Evolutionary conservation across 1,140 invertebrate genomes (phyloP).

Genomic region (Solenopsis invicta): DNA sequence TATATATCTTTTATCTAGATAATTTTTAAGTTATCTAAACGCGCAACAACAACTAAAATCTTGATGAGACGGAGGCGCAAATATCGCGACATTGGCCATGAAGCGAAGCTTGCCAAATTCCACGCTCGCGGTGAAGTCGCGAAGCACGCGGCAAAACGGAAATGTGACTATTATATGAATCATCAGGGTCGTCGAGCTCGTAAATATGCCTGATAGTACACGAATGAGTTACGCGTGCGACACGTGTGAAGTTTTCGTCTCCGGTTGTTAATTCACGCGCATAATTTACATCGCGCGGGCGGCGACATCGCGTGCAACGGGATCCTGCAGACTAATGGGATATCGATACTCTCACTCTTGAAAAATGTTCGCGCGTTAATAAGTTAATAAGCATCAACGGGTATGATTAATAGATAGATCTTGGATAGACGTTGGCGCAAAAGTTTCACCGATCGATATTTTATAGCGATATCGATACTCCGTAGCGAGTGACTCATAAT

Average conservation of each 20-base stretch:
- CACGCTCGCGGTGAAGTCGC: constrained; percentile 22
- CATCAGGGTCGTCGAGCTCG: constrained; percentile 61
- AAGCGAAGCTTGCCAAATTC: constrained; percentile 44
- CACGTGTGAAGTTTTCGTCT: constrained; percentile 23
- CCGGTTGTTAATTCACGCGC: constrained; percentile 2
- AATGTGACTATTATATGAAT: constrained; percentile 51
- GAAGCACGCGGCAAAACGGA: constrained; percentile 48
- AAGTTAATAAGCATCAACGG: constrained; percentile 20
- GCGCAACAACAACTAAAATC: no score
- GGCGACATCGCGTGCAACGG: no score
- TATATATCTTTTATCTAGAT: no score
- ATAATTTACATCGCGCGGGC: constrained; percentile 42
- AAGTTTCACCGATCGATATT: constrained; percentile 49
- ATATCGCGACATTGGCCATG: constrained; percentile 27
- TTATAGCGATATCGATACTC: constrained; percentile 21
- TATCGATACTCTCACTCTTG: background rate
- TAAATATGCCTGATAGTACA: constrained; percentile 59
- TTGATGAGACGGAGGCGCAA: constrained; percentile 2
- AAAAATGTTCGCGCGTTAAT: constrained; percentile 30
- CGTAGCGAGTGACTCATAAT: constrained; percentile 30
- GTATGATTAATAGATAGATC: constrained; percentile 37
- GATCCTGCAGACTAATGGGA: constrained; percentile 22
- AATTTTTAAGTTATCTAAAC: no score
- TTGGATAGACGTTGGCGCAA: constrained; percentile 19
- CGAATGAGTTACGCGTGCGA: constrained; percentile 68